Percentiles rank a stretch among this genome's conserved stretches.
Conservation (phyloP, 2,888 invertebrate genomes). For the Callyntrura sp. region DNA sequence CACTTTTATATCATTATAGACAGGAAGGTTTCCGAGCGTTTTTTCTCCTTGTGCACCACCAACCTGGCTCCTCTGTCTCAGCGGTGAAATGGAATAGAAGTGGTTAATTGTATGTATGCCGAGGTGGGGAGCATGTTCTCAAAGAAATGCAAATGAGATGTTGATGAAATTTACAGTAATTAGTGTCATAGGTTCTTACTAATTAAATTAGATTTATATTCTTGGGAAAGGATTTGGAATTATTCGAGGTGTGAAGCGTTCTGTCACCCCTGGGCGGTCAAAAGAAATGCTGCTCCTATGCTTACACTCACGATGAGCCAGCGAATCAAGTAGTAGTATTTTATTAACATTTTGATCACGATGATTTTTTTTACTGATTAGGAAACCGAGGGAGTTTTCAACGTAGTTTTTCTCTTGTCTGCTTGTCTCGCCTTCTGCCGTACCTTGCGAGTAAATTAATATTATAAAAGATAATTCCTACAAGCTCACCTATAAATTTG, state of each 20-base stretch:
- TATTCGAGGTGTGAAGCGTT: constrained; percentile 74
- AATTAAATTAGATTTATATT: constrained; percentile 78
- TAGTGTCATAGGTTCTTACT: constrained; percentile 77
- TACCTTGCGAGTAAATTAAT: constrained; percentile 37
- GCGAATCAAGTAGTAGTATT: background rate
- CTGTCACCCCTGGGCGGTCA: constrained; percentile 77
- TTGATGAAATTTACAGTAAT: constrained; percentile 78
- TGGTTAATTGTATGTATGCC: constrained; percentile 52
- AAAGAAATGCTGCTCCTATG: constrained; percentile 60
- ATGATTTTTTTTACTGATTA: constrained; percentile 63
- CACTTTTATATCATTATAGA: constrained; percentile 10
- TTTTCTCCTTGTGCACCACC: background rate
- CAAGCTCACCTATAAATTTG: constrained; percentile 4
- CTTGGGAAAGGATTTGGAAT: constrained; percentile 67
- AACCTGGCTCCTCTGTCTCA: background rate
- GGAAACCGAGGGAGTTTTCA: background rate
- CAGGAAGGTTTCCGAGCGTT: background rate
- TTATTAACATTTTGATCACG: constrained; percentile 76
- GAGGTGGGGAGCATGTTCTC: constrained; percentile 76
- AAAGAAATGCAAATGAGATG: constrained; percentile 76
- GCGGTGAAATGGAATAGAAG: constrained; percentile 49
- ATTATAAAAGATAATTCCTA: background rate
- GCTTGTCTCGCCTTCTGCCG: constrained; percentile 13
- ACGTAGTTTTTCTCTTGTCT: constrained; percentile 21
- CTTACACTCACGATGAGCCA: constrained; percentile 59